Percentiles rank a stretch among this genome's conserved stretches.
Conservation (phyloP, 2,888 invertebrate species). For the Drosophila basisetae region DNA sequence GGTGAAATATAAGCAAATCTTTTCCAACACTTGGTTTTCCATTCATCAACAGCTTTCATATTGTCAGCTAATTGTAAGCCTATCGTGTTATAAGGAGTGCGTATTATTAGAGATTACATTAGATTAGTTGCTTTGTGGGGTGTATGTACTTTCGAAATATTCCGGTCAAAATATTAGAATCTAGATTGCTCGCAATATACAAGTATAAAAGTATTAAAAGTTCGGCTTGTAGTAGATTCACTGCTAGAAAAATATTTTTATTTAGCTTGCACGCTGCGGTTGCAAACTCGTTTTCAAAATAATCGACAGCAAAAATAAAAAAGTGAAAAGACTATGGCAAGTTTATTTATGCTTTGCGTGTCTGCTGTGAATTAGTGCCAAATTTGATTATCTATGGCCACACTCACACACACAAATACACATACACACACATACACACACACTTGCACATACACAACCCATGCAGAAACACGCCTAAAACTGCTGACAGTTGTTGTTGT, state of each 20-base stretch:
- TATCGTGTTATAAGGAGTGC: background rate
- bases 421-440: slow-evolving; percentile 10
- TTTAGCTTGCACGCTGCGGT: slow-evolving; percentile 58
- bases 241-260: slow-evolving; percentile 27
- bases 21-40: background rate
- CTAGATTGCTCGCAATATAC: background rate
- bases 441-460: slow-evolving; percentile 17
- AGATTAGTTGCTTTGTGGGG: background rate
- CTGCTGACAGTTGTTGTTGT: slow-evolving; percentile 37
- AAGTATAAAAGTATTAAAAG: slow-evolving; percentile 15
- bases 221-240: slow-evolving; percentile 6
- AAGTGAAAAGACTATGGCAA: slow-evolving; percentile 63
- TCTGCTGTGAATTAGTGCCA: slow-evolving; percentile 81
- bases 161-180: background rate
- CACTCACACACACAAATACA: slow-evolving; percentile 48
- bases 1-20: background rate
- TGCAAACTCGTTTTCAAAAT: slow-evolving; percentile 52
- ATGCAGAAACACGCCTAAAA: slow-evolving; percentile 67
- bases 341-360: slow-evolving; percentile 82
- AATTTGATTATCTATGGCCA: slow-evolving; percentile 79
- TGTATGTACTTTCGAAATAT: background rate
- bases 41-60: slow-evolving; percentile 4
- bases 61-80: background rate
- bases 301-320: slow-evolving; percentile 41
- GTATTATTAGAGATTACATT: background rate